Evolutionary conservation across 2,797 vertebrate species (phyloP), one percentile per base, ranked within the genome.

Genomic region (Macrochelys suwanniensis): DNA sequence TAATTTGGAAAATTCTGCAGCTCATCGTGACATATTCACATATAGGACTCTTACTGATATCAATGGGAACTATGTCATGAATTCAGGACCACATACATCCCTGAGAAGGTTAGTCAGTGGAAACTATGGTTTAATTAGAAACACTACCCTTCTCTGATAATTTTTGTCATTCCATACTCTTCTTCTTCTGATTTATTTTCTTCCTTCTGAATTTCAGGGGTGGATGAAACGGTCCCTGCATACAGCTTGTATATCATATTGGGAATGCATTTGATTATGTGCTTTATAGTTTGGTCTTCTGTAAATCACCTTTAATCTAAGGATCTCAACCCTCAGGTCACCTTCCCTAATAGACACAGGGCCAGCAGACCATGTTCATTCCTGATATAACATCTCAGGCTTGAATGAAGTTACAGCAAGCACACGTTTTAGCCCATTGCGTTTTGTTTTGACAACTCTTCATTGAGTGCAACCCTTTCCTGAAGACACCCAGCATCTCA

Each of bases 171-270:
- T 17, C 88, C 84, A 31, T 3, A 56, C 2, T 56, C 17, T 21
- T 89, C 28, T 85, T 4, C 37, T 84, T 8, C 16, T 74, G 17
- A n/a, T 82, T 87, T 65, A 3, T 21, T 5, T 82, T 71, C 51
- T 74, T 85, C n/a, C 37, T 7, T 42, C n/a, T 87, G 12, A 51
- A 65, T 87, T 82, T 82, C 33, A 93, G 42, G 87, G 45, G 85
- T 76, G 1, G 1, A 54, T 1, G 0, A 93, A 96, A 33, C 0
- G 0, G 61, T 37, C 23, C 45, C 56, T 71, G 86, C 2, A 16
- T 9, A 78, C 31, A 17, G 77, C 11, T n/a, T 54, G 23, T 3
- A 45, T 6, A 88, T 53, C 13, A 78, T 11, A 80, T 1, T 50
- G 50, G 47, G 2, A 80, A 37, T 11, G 51, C 5, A 2, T 2